A percentile compares a stretch with the other conserved stretches of the same genome.
phyloP scores from a whole-genome alignment of 1,140 invertebrate species.

The Littorina saxatilis region DNA sequence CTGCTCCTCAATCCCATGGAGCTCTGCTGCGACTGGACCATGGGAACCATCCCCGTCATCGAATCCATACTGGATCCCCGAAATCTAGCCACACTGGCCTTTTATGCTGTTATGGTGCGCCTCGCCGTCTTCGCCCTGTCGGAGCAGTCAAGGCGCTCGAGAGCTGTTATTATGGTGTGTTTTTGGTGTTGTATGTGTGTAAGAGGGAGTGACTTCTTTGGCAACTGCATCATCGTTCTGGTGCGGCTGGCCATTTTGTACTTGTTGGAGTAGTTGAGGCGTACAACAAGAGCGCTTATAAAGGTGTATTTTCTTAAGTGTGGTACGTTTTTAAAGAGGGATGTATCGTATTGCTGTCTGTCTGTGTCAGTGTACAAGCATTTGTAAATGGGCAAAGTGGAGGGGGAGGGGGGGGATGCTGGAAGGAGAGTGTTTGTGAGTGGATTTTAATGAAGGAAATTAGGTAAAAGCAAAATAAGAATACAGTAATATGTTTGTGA shows the following conservation, averaged over 20 bases:
- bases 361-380: no score
- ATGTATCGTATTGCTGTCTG: no score
- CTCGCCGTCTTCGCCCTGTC: conserved; percentile 82
- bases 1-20: conserved; percentile 91
- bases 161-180: conserved; percentile 88
- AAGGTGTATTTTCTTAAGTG: no score
- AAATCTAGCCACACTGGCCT: conserved; percentile 88
- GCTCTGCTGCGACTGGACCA: conserved; percentile 98
- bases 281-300: no score
- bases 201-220: not conserved
- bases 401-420: no score
- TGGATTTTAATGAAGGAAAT: no score
- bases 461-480: no score
- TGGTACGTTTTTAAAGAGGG: no score
- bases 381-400: not conserved
- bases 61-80: conserved; percentile 86
- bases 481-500: no score
- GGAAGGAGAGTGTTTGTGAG: not conserved
- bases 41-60: conserved; percentile 95
- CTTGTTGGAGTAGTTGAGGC: no score
- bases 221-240: no score
- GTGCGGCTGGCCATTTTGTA: no score
- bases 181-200: not conserved
- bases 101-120: conserved; percentile 82
- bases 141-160: conserved; percentile 83